phyloP scores from a whole-genome alignment of 2,888 invertebrate species.

The Cepaea hortensis region DNA sequence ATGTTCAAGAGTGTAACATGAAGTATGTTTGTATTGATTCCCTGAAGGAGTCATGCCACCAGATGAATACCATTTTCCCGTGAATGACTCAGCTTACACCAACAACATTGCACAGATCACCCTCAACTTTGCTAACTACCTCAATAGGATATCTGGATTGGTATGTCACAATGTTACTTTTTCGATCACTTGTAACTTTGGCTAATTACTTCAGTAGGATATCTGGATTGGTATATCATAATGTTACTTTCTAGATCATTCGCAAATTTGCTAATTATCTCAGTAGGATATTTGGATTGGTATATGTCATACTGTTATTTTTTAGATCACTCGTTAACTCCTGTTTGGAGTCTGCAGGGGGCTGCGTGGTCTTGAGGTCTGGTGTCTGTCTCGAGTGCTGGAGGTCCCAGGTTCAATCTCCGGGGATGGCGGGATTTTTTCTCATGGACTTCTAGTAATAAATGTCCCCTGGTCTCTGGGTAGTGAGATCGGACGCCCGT shows the following conservation, averaged over 20 bases:
- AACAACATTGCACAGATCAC: constrained; percentile 67
- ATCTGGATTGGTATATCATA: constrained; percentile 20
- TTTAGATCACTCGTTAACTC: too few relatives aligned
- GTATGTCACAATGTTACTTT: neutral
- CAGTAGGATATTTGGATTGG: constrained; percentile 10
- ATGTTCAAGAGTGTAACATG: neutral
- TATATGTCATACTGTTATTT: too few relatives aligned
- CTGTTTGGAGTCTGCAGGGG: too few relatives aligned
- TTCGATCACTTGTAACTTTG: constrained; percentile 57
- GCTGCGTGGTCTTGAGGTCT: too few relatives aligned
- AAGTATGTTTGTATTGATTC: neutral
- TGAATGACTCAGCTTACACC: constrained; percentile 74
- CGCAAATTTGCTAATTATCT: constrained; percentile 55
- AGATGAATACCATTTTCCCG: constrained; percentile 70
- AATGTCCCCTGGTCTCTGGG: too few relatives aligned
- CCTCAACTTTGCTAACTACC: constrained; percentile 55
- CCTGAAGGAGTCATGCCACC: constrained; percentile 73
- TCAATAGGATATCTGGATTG: constrained; percentile 11
- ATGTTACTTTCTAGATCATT: constrained; percentile 50
- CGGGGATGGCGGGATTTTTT: too few relatives aligned
- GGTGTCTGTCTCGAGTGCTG: too few relatives aligned
- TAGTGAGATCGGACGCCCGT: too few relatives aligned
- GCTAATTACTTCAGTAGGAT: constrained; percentile 44
- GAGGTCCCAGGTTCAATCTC: too few relatives aligned
- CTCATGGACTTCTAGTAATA: too few relatives aligned